Evolutionary conservation across 2,888 invertebrate species (phyloP), one percentile per base, ranked within the genome.

Genomic region (Phaedon cochleariae): DNA sequence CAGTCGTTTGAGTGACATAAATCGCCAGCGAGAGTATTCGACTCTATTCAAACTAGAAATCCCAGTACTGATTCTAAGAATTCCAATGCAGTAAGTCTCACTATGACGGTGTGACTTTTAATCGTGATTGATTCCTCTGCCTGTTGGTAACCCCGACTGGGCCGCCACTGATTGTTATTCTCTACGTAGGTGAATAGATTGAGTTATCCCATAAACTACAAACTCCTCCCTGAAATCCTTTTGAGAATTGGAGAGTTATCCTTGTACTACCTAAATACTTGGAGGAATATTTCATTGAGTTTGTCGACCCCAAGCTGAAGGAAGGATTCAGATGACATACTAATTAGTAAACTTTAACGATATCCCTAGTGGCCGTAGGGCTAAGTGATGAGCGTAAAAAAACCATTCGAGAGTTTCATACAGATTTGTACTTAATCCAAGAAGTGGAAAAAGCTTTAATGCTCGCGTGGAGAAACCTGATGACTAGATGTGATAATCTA

Each of bases 271-370:
- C 54, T 46, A 67, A 61, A 67, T 67, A 67, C 66, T 66, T 59
- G 46, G 31, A 55, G 45, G 58, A 69, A 64, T 61, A 69, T 67
- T 61, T 65, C 64, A 64, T 53, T 59, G 66, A 62, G 68, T 70
- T 68, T 66, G 62, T 51, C 64, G 63, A 62, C 66, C 66, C 59
- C 49, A 53, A 66, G 70, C 66, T 68, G 66, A 60, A 66, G 68
- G 49, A 68, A 66, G 70, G 70, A 68, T 76, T 75, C 69, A 74
- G 76, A 73, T 74, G 73, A 73, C 73, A 72, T 74, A 67, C 74
- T 76, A 77, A 77, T 77, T 77, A 77, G 76, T 74, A 73, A 76
- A 73, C 74, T 76, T 76, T 77, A 77, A 77, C 74, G 77, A 77
- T 75, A 75, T 74, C 76, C 73, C 73, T 59, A 62, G 69, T 62